phyloP scores from a whole-genome alignment of 2,113 vertebrate genomes.

The western clawed frog (Xenopus tropicalis) region DNA sequence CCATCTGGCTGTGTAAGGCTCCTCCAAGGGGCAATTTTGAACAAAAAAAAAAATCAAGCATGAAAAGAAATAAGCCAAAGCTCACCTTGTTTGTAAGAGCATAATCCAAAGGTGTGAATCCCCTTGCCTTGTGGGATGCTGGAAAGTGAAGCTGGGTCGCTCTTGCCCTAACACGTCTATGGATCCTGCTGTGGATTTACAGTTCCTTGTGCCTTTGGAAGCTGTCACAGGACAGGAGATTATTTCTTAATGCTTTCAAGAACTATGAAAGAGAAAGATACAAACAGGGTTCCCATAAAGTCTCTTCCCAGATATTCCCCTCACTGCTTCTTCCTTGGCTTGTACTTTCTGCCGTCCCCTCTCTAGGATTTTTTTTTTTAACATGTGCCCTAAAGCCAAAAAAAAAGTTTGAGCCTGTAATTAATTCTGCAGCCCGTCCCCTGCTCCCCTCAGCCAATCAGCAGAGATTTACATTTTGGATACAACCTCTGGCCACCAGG shows the following conservation, averaged over 20 bases:
- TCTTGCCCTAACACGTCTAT: slow-evolving; percentile 9
- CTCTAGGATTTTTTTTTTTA: slow-evolving; percentile 23
- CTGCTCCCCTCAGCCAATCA: slow-evolving; percentile 19
- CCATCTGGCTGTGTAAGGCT: no score
- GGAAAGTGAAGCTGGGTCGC: neutral
- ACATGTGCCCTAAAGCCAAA: slow-evolving; percentile 36
- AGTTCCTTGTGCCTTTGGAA: neutral
- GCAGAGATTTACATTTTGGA: neutral
- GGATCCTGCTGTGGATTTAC: neutral
- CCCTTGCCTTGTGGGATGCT: neutral
- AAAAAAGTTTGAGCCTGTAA: slow-evolving; percentile 10
- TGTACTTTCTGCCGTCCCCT: slow-evolving; percentile 3
- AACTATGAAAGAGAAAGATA: neutral
- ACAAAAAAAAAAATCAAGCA: neutral
- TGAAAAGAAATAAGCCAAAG: neutral
- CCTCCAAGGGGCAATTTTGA: neutral
- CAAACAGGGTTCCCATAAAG: neutral
- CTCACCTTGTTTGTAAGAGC: slow-evolving; percentile 30
- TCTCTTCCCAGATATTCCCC: neutral
- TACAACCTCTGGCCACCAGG: slow-evolving; percentile 24
- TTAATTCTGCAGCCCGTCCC: slow-evolving; percentile 21
- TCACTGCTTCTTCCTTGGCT: slow-evolving; percentile 10
- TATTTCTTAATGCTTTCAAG: neutral
- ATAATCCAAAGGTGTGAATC: slow-evolving; percentile 11
- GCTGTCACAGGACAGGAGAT: neutral